Evolutionary conservation across 2,888 invertebrate genomes (phyloP), one percentile per base, ranked within the genome.

Genomic region (Erebia palarica): DNA sequence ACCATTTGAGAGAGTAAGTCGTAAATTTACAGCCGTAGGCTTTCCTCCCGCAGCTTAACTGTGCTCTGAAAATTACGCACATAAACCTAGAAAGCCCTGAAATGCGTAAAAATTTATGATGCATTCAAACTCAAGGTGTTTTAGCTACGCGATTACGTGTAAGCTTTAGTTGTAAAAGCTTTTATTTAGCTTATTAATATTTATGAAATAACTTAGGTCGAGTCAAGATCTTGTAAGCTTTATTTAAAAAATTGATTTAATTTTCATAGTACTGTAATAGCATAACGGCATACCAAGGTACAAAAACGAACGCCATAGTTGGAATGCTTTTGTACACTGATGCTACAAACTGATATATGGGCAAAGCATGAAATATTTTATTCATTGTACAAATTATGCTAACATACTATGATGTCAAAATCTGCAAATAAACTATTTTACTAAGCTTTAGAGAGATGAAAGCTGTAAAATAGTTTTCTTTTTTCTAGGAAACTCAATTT

Each of bases 1-100:
- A 61, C 65, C 67, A 36, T 71, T 64, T 51, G 61, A 61, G 65
- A 61, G 65, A 68, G 66, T 72, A 27, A 51, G 65, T 55, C 61
- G 51, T 61, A 69, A 66, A 66, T 65, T 65, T 18, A 70, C 59
- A 57, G 21, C 57, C 14, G 58, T 55, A 67, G 49, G 59, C 67
- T 66, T 66, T 57, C 47, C 59, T 49, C 16, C 59, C 65, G 21
- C 61, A 61, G 27, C 63, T 69, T 44, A 57, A 59, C 55, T 64
- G 36, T 55, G 44, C 66, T 58, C 57, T 44, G 67, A 59, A 67
- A 67, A 67, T 67, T 65, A 57, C 65, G 65, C 13, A 65, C 57
- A 57, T 65, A 65, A 55, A 67, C 65, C 49, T 59, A 59, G 49
- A 27, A 67, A 27, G 16, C 67, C n/a, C n/a, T 9, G 27, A 47